Conservation (phyloP, 2,888 invertebrate species). For the Rhabditophanes sp. region DNA sequence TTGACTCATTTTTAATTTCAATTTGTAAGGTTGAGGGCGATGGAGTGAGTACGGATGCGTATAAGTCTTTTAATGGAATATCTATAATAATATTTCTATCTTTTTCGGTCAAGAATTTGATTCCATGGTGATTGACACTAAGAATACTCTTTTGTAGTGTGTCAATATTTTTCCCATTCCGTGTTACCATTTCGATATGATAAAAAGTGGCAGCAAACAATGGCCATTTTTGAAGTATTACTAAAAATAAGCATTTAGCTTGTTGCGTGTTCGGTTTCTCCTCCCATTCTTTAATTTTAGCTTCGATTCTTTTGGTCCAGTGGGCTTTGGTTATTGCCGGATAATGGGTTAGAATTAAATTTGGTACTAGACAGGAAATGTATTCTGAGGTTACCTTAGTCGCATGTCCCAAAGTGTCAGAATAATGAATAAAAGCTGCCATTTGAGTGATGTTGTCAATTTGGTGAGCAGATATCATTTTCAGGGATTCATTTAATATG, state of each 20-base stretch:
- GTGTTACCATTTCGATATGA: conserved; percentile 46
- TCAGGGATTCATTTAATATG: too few relatives aligned
- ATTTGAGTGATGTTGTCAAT: conserved; percentile 12
- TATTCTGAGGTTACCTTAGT: too few relatives aligned
- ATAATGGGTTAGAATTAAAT: background rate
- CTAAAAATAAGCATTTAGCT: conserved; percentile 47
- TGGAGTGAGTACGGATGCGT: too few relatives aligned
- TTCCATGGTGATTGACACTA: conserved; percentile 78
- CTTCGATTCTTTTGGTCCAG: background rate
- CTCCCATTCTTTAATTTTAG: background rate
- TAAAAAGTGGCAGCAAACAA: conserved; percentile 95
- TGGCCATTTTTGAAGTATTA: conserved; percentile 81
- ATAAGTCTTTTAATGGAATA: too few relatives aligned
- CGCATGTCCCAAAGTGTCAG: too few relatives aligned
- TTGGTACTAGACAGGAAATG: too few relatives aligned
- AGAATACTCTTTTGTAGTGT: too few relatives aligned
- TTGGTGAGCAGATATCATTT: too few relatives aligned
- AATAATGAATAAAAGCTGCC: conserved; percentile 11
- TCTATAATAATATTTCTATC: too few relatives aligned
- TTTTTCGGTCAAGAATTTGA: too few relatives aligned
- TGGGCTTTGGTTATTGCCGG: conserved; percentile 2
- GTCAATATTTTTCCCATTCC: conserved; percentile 43
- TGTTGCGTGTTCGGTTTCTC: background rate
- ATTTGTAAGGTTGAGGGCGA: too few relatives aligned
- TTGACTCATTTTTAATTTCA: too few relatives aligned